These are phyloP conservation scores for Leiothrix lutea DNA, from an alignment of 2,113 vertebrate species.

Conservation along the genomic window DNA sequence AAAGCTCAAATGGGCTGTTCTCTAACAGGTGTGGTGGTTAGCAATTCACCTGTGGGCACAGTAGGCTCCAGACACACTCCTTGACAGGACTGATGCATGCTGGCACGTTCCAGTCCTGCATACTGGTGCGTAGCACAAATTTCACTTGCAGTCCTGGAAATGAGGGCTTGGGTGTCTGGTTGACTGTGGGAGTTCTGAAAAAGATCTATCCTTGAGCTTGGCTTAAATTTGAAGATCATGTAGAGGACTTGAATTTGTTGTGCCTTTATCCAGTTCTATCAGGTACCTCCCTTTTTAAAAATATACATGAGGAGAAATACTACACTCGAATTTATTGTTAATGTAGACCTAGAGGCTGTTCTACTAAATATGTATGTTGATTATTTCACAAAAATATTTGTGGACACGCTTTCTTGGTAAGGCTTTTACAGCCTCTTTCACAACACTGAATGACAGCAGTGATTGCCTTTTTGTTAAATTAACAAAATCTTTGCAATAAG, in stretches of 20 bases:
- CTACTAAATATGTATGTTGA: not conserved
- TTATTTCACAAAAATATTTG: not conserved
- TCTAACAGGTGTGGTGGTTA: not conserved
- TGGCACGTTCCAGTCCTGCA: not conserved
- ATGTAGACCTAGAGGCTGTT: not conserved
- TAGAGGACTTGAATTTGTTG: not conserved
- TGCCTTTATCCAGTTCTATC: not conserved
- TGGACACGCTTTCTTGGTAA: not conserved
- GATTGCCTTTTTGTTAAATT: not conserved
- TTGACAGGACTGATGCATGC: accelerated
- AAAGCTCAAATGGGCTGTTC: not conserved
- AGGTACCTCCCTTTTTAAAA: not conserved
- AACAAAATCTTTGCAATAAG: conserved; percentile 1
- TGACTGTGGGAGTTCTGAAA: not conserved
- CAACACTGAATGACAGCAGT: not conserved
- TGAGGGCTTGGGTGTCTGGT: not conserved
- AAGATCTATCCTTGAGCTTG: not conserved
- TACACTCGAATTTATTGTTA: not conserved
- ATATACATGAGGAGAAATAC: not conserved
- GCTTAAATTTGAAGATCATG: not conserved
- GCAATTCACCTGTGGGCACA: accelerated
- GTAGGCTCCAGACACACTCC: not conserved
- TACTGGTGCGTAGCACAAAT: not conserved
- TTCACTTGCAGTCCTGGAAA: not conserved
- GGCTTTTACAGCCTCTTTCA: not conserved